Base-by-base conservation (phyloP, 2,113 vertebrate species). In the Circaetus cinerascens region DNA sequence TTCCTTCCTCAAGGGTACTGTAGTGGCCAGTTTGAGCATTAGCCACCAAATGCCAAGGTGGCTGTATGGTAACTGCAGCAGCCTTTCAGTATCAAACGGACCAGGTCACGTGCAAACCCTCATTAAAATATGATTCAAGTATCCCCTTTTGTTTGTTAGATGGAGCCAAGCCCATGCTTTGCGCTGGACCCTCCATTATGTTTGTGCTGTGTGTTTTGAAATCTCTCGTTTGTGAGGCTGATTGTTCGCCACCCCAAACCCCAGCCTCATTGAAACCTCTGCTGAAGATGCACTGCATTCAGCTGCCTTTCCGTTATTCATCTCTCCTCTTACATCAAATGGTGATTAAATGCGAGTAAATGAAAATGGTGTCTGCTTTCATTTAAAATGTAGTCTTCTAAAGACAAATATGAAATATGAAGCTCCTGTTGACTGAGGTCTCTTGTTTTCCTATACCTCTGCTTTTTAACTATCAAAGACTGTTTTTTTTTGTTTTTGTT, bases 61-160 rank as follows among this genome's bases (percentile, higher is more conserved):
- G 79, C 86, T 55, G 75, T 71, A 5, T 82, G 66, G 78, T 68
- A 72, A 69, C 88, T 72, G 74, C 88, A 62, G 67, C 84, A 89
- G 51, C 77, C 51, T 89, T 93, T 95, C 80, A 60, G 80, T 64
- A 10, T 88, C 84, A 91, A 73, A 87, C 64, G 77, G 95, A 79
- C 34, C 66, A 21, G 74, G 93, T 95, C 88, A 87, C 36, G 50
- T 93, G 92, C 77, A 79, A 34, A 72, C 53, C 66, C 90, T 95
- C 74, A 88, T 96, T 96, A 94, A 95, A 95, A 94, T 68, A 72
- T 19, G 85, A 95, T 94, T 95, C 78, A 95, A 93, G 81, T 95
- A 36, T 88, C 78, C 60, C 71, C 90, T 95, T 94, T 89, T 95
- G 93, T 91, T 89, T 87, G 81, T 60, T 72, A 34, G 0, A 62